Base-by-base conservation (phyloP, 1,140 invertebrate species). In the Pentalonia nigronervosa region DNA sequence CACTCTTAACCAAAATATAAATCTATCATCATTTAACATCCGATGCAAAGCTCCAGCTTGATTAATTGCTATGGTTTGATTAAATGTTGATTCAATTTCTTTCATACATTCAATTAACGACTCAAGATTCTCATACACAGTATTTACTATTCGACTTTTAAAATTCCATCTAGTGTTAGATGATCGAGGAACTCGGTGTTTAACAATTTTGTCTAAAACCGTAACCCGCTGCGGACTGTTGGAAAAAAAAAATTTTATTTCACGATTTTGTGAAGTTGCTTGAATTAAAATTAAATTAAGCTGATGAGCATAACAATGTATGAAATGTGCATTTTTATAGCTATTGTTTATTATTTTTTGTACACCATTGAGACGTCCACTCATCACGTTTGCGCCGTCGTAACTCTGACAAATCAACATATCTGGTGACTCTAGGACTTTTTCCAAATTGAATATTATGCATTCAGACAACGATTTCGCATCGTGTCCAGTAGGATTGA, bases 391-490 rank as follows among this genome's bases (percentile, higher is more conserved):
- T n/a, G n/a, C n/a, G n/a, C n/a, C n/a, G n/a, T n/a, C n/a, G n/a
- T n/a, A n/a, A n/a, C n/a, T n/a, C n/a, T n/a, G n/a, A n/a, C n/a
- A n/a, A n/a, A n/a, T n/a, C n/a, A n/a, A n/a, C n/a, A n/a, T n/a
- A n/a, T n/a, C n/a, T n/a, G n/a, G n/a, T n/a, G n/a, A n/a, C n/a
- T n/a, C n/a, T n/a, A 94, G 94, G 36, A 94, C 41, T 50, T 95
- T 94, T 36, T 94, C 93, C 91, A 94, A 94, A 2, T 95, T 94
- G 47, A 84, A 91, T 30, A 95, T 93, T 87, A 95, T 95, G 45
- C 94, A 94, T 53, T 95, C 94, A 81, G 95, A 94, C 21, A 95
- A 83, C 45, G 94, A 95, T n/a, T 94, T 94, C 36, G 94, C 95
- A 94, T 94, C 95, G 8, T 84, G 83, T 23, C 36, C 36, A 25